Base-by-base conservation (phyloP, 2,888 invertebrate species). In the Phania funesta region DNA sequence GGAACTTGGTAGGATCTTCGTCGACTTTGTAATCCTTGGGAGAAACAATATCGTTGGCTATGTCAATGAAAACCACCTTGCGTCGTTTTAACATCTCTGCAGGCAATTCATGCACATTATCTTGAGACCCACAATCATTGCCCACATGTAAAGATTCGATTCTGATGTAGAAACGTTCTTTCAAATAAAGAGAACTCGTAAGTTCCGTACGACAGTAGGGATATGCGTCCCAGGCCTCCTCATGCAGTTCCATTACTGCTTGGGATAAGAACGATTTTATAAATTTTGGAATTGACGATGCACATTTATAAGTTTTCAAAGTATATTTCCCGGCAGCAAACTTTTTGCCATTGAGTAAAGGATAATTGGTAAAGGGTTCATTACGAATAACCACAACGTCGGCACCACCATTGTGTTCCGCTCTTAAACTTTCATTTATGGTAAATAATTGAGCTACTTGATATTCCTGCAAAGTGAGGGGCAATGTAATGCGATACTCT, bases 171-270 rank as follows among this genome's bases (percentile, higher is more conserved):
- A 98, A 98, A 91, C 96, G 96, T 65, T 97, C 97, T 92, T 97
- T 65, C 6, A 16, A 7, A 52, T 46, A 79, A 64, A 60, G 85
- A 90, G 92, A 92, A 92, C 97, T 97, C 92, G 96, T 96, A 88
- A 97, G 95, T 86, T 97, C 95, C 87, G 99, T 99, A 93, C 96
- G 95, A 92, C 99, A 99, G 92, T 99, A 99, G 7, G 99, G 99
- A 92, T 99, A 99, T n/a, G 99, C 99, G 92, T 99, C 99, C 99
- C 99, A 99, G 84, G 99, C 99, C 92, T 98, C 97, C 91, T 99
- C 99, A 91, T 98, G 97, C 68, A 99, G 96, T 92, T 98, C 98
- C 89, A 99, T 92, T 64, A 98, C 96, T 83, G 98, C 98, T 92
- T 97, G 98, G 44, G 99, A 99, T 86, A 98, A 96, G 89, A 99